phyloP scores from a whole-genome alignment of 2,113 vertebrate genomes.

The Azemiops feae region DNA sequence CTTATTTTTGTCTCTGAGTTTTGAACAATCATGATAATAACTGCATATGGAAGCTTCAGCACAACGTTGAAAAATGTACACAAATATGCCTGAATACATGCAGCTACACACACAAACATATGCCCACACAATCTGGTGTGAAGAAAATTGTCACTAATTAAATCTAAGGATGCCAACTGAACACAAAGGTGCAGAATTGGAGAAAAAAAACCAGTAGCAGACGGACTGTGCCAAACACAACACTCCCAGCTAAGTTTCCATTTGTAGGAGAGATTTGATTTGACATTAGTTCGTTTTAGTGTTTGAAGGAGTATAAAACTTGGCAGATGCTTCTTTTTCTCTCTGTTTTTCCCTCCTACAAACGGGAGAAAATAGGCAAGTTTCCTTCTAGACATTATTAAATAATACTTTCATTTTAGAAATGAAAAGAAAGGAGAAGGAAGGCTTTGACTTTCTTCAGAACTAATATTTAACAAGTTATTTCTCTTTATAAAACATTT shows the following conservation, averaged over 20 bases:
- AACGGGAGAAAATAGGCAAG: conserved; percentile 51
- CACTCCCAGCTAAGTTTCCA: conserved; percentile 64
- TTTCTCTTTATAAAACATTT: conserved; percentile 38
- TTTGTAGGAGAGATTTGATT: conserved; percentile 61
- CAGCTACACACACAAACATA: not conserved
- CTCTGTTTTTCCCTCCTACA: conserved; percentile 56
- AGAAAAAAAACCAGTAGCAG: conserved; percentile 31
- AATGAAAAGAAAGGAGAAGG: conserved; percentile 50
- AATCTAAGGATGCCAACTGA: conserved; percentile 50
- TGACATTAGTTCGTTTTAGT: conserved; percentile 57
- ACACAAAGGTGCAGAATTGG: conserved; percentile 31
- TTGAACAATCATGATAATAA: conserved; percentile 27
- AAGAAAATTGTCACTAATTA: conserved; percentile 49
- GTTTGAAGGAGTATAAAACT: conserved; percentile 57
- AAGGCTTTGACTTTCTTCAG: conserved; percentile 62
- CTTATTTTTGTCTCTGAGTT: conserved; percentile 13
- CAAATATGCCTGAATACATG: conserved; percentile 7
- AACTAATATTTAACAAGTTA: conserved; percentile 59
- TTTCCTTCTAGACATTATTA: conserved; percentile 55
- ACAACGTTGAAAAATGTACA: conserved; percentile 27
- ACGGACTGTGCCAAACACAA: conserved; percentile 53
- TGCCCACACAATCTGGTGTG: conserved; percentile 1
- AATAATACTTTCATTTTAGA: conserved; percentile 54
- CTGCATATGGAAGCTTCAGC: conserved; percentile 39
- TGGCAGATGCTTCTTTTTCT: conserved; percentile 51